phyloP scores from a whole-genome alignment of 1,140 invertebrate species.

The Drosophila lini region DNA sequence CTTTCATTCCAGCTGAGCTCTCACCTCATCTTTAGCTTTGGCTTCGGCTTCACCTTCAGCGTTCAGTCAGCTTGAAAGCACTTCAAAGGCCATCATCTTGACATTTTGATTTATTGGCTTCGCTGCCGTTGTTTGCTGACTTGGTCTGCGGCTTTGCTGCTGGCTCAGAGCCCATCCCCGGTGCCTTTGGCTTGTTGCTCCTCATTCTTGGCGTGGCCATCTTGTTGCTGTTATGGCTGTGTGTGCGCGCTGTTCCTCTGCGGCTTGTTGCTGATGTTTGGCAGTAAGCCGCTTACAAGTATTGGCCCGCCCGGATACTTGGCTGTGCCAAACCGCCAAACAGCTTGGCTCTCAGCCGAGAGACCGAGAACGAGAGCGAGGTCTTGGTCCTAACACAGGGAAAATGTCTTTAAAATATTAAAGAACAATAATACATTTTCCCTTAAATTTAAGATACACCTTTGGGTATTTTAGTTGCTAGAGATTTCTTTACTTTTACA shows the following conservation, averaged over 20 bases:
- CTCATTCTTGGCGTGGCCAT: conserved; percentile 29
- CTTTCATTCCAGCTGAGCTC: conserved; percentile 5
- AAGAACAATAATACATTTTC: background rate
- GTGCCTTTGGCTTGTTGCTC: conserved; percentile 27
- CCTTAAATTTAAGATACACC: no score
- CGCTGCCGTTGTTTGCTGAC: conserved; percentile 36
- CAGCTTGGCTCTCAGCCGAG: conserved; percentile 11
- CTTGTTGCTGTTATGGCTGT: conserved; percentile 56
- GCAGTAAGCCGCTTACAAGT: conserved; percentile 60
- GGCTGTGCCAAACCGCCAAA: conserved; percentile 38
- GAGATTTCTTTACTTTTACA: no score
- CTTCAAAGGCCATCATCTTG: conserved; percentile 67
- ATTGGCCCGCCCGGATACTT: conserved; percentile 45
- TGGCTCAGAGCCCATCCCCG: no score
- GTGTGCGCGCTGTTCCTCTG: conserved; percentile 13
- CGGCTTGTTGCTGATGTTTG: conserved; percentile 58
- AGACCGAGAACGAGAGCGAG: background rate
- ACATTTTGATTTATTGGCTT: conserved; percentile 77
- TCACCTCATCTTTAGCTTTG: background rate
- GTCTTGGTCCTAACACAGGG: background rate
- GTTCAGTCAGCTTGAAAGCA: conserved; percentile 46
- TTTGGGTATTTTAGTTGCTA: no score
- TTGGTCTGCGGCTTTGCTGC: conserved; percentile 35
- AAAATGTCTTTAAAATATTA: conserved; percentile 1
- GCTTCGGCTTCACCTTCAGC: conserved; percentile 22